Conservation (phyloP, 2,888 invertebrate species). For the Leptopterna dolabrata region DNA sequence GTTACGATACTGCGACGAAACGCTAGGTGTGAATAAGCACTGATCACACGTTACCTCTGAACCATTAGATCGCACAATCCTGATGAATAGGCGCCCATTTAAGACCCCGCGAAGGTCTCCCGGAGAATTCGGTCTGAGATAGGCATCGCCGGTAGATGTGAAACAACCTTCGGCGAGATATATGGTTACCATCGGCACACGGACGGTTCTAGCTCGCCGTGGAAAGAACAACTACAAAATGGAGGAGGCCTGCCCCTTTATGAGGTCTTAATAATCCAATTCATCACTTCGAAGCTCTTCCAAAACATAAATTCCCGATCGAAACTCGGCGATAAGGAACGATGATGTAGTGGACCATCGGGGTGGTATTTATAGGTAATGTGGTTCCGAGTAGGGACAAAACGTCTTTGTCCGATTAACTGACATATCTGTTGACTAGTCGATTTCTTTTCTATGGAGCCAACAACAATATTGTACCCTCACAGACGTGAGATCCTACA, state of each 20-base stretch:
- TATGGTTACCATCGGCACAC: conserved; percentile 23
- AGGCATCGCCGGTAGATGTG: conserved; percentile 39
- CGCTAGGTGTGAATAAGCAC: conserved; percentile 44
- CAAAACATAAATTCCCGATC: not conserved
- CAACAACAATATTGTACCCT: no score
- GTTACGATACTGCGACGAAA: conserved; percentile 23
- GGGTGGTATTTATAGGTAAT: not conserved
- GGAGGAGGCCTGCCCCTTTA: not conserved
- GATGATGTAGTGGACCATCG: not conserved
- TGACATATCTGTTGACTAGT: no score
- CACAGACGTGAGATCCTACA: no score
- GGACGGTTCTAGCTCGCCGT: not conserved
- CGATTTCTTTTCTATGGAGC: no score
- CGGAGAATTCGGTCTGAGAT: not conserved
- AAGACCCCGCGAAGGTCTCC: not conserved
- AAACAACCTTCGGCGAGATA: conserved; percentile 32
- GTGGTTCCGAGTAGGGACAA: no score
- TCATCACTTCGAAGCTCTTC: conserved; percentile 12
- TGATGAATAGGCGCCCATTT: conserved; percentile 51
- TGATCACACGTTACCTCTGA: conserved; percentile 42
- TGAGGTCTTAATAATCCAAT: conserved; percentile 22
- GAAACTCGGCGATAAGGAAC: not conserved
- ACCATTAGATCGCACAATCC: conserved; percentile 46
- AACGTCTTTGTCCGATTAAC: no score
- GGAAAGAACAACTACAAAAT: not conserved